Percentiles rank a stretch among this genome's conserved stretches.
These are phyloP conservation scores for Ia io DNA, from an alignment of 2,113 vertebrate genomes.

Conservation along the genomic window DNA sequence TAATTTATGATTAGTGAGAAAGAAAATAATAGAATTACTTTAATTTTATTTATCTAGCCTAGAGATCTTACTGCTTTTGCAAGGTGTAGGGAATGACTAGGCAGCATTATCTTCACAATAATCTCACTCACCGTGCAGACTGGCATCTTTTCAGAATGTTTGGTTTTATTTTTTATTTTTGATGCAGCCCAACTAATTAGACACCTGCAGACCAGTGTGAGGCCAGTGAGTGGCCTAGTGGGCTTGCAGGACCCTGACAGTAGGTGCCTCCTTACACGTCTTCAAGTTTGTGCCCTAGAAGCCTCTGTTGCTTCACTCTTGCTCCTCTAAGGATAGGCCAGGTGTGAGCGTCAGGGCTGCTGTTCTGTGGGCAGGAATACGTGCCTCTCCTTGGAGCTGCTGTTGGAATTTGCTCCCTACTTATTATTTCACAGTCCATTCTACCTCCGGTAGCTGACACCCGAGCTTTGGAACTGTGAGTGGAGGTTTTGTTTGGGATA, in stretches of 20 bases:
- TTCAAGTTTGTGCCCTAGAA: neutral
- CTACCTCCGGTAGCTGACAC: rapidly evolving
- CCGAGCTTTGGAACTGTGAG: neutral
- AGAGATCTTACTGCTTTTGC: neutral
- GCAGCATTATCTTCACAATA: neutral
- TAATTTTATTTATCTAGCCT: neutral
- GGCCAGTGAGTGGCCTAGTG: neutral
- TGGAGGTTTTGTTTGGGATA: neutral
- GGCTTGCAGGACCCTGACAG: neutral
- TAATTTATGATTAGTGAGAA: neutral
- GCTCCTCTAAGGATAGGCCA: neutral
- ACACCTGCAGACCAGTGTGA: neutral
- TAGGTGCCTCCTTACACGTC: neutral
- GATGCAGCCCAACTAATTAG: neutral
- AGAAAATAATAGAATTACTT: neutral
- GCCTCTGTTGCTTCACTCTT: neutral
- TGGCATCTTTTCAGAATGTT: neutral
- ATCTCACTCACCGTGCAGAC: neutral
- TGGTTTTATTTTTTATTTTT: neutral
- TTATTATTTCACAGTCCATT: neutral
- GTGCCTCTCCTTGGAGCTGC: neutral
- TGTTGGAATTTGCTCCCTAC: neutral
- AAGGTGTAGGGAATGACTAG: neutral
- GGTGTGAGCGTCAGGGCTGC: too few species aligned
- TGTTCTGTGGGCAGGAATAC: rapidly evolving